Base-by-base conservation (phyloP, 64 coral and sea anemone genomes). In the Anthopleura sola region DNA sequence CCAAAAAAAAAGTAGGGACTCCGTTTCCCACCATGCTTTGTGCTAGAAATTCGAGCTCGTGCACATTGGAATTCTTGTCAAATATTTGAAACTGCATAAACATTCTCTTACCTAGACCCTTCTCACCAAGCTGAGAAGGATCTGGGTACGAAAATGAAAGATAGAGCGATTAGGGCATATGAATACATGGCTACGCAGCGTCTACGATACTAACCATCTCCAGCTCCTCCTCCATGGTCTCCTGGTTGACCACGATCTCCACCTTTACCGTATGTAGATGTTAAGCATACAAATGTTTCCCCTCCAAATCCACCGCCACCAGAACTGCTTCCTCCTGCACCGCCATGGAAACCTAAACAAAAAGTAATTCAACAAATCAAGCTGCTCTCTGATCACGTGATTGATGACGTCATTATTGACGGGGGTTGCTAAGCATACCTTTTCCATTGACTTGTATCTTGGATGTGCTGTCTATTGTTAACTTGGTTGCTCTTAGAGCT, bases 391-490 rank as follows among this genome's bases (percentile, higher is more conserved):
- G 4, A 44, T 44, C 9, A 44, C 40, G 40, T 44, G 40, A 44
- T 44, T 44, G 40, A 44, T 44, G 40, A 44, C 40, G 40, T 3
- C 4, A 44, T 44, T 44, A 44, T 44, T 44, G 40, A 44, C 9
- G 9, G 53, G 14, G 19, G 19, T 15, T 55, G 53, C 53, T 55
- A 55, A 55, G 7, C 19, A n/a, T 85, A 92, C 91, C 91, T 88
- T 93, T 71, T 44, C 74, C 87, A 75, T 49, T 86, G 24, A 80
- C 15, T 6, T 68, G 29, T 80, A 93, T 93, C 75, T 66, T 89
- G 0, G 91, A 93, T 21, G 81, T 89, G 20, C 75, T 60, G 83
- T 93, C 91, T 24, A 93, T 89, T 21, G 75, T 84, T 54, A 89
- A 29, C 24, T 33, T 33, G 9, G 78, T 64, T 14, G 91, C 49